phyloP scores from a whole-genome alignment of 2,888 invertebrate genomes.

The Cryptosula pallasiana region DNA sequence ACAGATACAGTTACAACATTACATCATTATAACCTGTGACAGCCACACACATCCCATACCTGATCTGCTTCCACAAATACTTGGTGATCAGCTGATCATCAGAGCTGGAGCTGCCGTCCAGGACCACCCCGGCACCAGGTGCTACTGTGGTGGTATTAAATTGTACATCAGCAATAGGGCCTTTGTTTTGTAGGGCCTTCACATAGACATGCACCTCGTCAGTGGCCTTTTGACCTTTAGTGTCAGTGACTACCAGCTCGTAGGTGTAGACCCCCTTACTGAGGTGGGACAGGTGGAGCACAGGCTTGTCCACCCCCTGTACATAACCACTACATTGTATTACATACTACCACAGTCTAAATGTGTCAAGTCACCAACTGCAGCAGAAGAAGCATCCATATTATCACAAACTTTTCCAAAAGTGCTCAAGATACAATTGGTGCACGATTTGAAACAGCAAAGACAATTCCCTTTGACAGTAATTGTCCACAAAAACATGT shows the following conservation, averaged over 20 bases:
- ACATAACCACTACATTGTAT: too few relatives aligned
- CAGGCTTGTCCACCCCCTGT: slow-evolving; percentile 82
- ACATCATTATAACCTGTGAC: too few relatives aligned
- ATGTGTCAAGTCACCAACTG: too few relatives aligned
- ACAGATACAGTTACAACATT: not conserved
- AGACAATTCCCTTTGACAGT: too few relatives aligned
- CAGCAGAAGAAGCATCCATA: too few relatives aligned
- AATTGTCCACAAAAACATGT: too few relatives aligned
- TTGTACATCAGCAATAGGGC: slow-evolving; percentile 58
- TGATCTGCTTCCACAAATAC: slow-evolving; percentile 78
- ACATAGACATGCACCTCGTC: slow-evolving; percentile 89
- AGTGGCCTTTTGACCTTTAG: slow-evolving; percentile 77
- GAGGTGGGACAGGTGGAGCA: slow-evolving; percentile 78
- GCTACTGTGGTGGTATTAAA: slow-evolving; percentile 67
- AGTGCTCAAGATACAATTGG: too few relatives aligned
- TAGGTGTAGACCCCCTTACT: slow-evolving; percentile 92
- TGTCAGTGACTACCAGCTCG: slow-evolving; percentile 84
- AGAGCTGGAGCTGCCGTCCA: slow-evolving; percentile 70
- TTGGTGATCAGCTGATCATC: slow-evolving; percentile 78
- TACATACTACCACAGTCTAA: too few relatives aligned
- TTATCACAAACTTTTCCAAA: too few relatives aligned
- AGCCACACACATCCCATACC: slow-evolving; percentile 46
- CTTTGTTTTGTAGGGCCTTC: slow-evolving; percentile 61
- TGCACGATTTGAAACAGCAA: too few relatives aligned
- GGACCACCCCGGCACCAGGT: slow-evolving; percentile 71